Base-by-base conservation (phyloP, 1,140 invertebrate genomes). In the Drosophila takahashii region DNA sequence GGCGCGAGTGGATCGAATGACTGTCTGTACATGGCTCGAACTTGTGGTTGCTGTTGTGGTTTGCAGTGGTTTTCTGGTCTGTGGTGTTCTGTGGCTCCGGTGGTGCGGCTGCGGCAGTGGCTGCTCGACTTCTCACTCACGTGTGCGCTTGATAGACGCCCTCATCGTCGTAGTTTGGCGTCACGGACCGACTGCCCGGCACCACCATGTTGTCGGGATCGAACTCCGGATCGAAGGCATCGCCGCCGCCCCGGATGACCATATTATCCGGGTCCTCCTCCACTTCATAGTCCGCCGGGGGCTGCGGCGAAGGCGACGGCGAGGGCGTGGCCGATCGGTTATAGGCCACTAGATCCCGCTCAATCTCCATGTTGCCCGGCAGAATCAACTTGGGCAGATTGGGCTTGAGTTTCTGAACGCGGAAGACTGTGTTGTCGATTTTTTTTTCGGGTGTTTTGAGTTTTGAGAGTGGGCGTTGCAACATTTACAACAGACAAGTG, bases 341-440 rank as follows among this genome's bases (percentile, higher is more conserved):
- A 36, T 60, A 86, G 22, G 34, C 22, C n/a, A 45, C 53, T 61
- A 73, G 70, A 37, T 77, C 66, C 41, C 73, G 72, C 53, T 81
- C 78, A 48, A 92, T 78, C 75, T 87, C 91, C 70, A 79, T 79
- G 57, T 92, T 92, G 50, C 72, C 80, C 48, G 90, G 85, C 70
- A 92, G 65, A 73, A 92, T 92, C 56, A 92, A 61, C 78, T 92
- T 92, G 10, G 91, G 91, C 67, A 92, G 84, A 50, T 92, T 92
- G n/a, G 90, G 83, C 61, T 92, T 92, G 5, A 92, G 52, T 74
- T 92, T 92, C 81, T 92, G 81, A 60, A 92, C 90, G 62, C 91
- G 91, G 50, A 92, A 79, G 77, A 92, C 91, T 92, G 67, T 39
- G 42, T 42, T 16, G 16, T 44, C 27, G 39, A 29, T 59, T 77